Base-by-base conservation (phyloP, 2,888 invertebrate genomes). In the Eurois occulta region DNA sequence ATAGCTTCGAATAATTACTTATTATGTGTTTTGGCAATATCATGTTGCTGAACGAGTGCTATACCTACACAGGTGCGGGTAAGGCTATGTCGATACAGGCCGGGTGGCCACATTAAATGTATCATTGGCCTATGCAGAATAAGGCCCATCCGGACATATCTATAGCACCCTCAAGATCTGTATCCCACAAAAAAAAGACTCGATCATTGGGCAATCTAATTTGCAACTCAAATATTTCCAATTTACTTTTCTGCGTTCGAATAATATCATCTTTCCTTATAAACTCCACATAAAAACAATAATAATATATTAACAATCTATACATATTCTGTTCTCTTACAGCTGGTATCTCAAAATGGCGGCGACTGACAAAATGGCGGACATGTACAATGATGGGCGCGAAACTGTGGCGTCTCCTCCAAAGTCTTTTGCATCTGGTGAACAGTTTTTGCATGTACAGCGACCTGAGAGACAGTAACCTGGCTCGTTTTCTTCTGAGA, bases 361-460 rank as follows among this genome's bases (percentile, higher is more conserved):
- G 84, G 88, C 91, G 28, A 89, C 16, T 0, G 88, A 77, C 84
- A 93, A 91, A 35, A 94, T 92, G 90, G 93, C 91, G 83, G 92
- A 89, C 81, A 92, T 87, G 77, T 92, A 81, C 35, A 92, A 55
- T 6, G 90, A 89, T 10, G 91, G 92, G 62, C 89, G 90, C 18
- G 92, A 86, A 21, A 93, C 65, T 2, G 93, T 89, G 87, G 91
- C 92, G 4, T 94, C 95, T 38, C 92, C 94, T 43, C 93, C 94
- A 80, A 95, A 96, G 87, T 96, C 96, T 16, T 90, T 91, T 0
- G 95, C 95, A 81, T 96, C 95, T 0, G 96, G 96, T 0, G 93
- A 89, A 76, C 97, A 97, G 1, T 93, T 96, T 88, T 95, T 95
- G 89, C 97, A 97, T 0, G 96, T 96, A 86, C 97, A 97, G 35